Evolutionary conservation across 35 echinoderm and acorn worm species (phyloP), one percentile per base, ranked within the genome.

Genomic region (Strongylocentrotus purpuratus): DNA sequence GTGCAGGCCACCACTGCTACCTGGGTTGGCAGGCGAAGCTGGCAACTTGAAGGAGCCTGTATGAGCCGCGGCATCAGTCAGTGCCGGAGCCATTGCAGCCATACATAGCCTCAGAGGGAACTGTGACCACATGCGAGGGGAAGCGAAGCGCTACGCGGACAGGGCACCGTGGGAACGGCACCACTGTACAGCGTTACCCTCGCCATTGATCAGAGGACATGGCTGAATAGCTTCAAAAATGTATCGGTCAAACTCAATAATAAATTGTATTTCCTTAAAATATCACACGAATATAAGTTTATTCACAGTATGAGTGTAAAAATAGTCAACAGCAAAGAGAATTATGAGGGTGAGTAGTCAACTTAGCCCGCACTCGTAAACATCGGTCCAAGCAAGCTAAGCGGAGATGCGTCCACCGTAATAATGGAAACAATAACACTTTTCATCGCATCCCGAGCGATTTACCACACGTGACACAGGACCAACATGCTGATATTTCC

Each of bases 71-170:
- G 98, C 96, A 86, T 99, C 98, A 96, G 98, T 99, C 95, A 99
- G 94, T 87, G 98, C 98, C 85, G 98, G 98, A 94, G 98, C 98
- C 98, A 99, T 99, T 46, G 96, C 98, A 98, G 97, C 98, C 97
- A 98, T 99, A 95, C 97, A 99, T 96, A 92, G 94, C 96, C 96
- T 97, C 32, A 93, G 91, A 13, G 91, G 91, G 48, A 93, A 58
- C 45, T 93, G 91, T 93, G 91, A 93, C 91, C 91, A 93, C 91
- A 93, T 93, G 91, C 91, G 91, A 93, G 2, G 48, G n/a, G 91
- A 47, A 46, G 46, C 45, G 91, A 47, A 46, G 87, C 33, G 87
- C 87, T 89, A 89, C 33, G 32, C 87, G 87, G 87, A 33, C 87
- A 46, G 87, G 87, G 87, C 12, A 89, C 87, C 87, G 87, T 45